Base-by-base conservation (phyloP, 2,113 vertebrate species). In the Patagioenas fasciata region DNA sequence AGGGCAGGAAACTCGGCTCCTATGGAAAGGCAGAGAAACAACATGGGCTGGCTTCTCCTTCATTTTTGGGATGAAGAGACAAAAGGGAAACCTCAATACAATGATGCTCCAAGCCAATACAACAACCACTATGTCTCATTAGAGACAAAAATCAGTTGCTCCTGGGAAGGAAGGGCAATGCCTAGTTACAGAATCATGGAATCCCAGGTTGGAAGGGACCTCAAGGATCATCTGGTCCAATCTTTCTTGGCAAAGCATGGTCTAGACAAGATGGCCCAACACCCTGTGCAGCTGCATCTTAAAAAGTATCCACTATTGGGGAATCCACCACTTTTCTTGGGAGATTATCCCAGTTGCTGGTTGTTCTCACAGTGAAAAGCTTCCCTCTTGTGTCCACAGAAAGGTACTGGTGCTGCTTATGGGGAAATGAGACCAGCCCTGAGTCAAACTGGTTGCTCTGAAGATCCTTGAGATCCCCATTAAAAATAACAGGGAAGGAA, bases 1-100 rank as follows among this genome's bases (percentile, higher is more conserved):
- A 1, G 99, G 99, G 91, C 94, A 96, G 60, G 98, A 50, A 60
- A 97, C 77, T 38, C 19, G 94, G 87, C 97, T 98, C 85, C 98
- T 99, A n/a, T 0, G 78, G 80, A 62, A 57, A 84, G 9, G 44
- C 69, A 95, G 21, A 64, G 79, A 56, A 92, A 62, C 19, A 66
- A 12, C 42, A 12, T 0, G 13, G 42, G 23, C 15, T 77, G 70
- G 2, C 3, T 0, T 2, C 42, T 12, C 1, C 21, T 56, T 48
- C n/a, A 38, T 44, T 90, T 82, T 29, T 19, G 70, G 73, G 47
- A 28, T 42, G 72, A 51, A 51, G 29, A 60, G 29, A 71, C 36
- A 50, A 60, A 61, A 81, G 29, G 47, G 28, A 11, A 88, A 51
- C 47, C 50, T 91, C 80, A 65, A 19, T 7, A 67, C 57, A 51